Evolutionary conservation across 1,140 invertebrate genomes (phyloP).

Genomic region (Drosophila murphyi): DNA sequence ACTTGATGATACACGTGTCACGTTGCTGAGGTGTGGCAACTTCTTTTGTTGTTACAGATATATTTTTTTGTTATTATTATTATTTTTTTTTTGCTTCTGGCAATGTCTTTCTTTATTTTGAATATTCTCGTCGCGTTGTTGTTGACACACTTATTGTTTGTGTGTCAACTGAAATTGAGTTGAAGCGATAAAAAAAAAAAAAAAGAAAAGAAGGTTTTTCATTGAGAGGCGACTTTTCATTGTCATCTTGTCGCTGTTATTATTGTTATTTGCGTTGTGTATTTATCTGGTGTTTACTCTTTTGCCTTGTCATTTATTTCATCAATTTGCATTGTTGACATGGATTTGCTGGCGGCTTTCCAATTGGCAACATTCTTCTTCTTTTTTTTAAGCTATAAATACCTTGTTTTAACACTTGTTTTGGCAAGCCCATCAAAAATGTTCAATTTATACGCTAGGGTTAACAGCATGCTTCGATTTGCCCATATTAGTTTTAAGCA

Average conservation of each 20-base stretch:
- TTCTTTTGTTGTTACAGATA: not conserved
- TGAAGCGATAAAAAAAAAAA: not conserved
- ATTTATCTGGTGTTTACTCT: conserved; percentile 12
- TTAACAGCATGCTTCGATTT: conserved; percentile 7
- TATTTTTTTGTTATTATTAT: not conserved
- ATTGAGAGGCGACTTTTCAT: conserved; percentile 45
- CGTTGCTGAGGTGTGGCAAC: conserved; percentile 7
- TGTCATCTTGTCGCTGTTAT: conserved; percentile 42
- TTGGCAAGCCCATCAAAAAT: conserved; percentile 49
- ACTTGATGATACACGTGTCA: not conserved
- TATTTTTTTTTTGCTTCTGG: not conserved
- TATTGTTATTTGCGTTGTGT: conserved; percentile 9
- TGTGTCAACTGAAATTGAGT: conserved; percentile 55
- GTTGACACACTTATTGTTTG: conserved; percentile 31
- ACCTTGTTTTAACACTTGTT: conserved; percentile 23
- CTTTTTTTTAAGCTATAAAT: not conserved
- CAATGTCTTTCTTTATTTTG: conserved; percentile 25
- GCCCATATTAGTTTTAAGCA: conserved; percentile 53
- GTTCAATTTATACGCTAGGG: conserved; percentile 22
- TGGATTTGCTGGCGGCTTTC: conserved; percentile 54
- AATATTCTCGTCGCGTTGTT: conserved; percentile 29
- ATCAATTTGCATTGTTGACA: conserved; percentile 59
- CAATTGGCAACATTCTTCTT: conserved; percentile 51
- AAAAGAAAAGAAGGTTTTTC: conserved; percentile 33
- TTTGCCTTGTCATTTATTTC: conserved; percentile 51